phyloP scores from a whole-genome alignment of 2,113 vertebrate genomes.

The Myotis yumanensis region DNA sequence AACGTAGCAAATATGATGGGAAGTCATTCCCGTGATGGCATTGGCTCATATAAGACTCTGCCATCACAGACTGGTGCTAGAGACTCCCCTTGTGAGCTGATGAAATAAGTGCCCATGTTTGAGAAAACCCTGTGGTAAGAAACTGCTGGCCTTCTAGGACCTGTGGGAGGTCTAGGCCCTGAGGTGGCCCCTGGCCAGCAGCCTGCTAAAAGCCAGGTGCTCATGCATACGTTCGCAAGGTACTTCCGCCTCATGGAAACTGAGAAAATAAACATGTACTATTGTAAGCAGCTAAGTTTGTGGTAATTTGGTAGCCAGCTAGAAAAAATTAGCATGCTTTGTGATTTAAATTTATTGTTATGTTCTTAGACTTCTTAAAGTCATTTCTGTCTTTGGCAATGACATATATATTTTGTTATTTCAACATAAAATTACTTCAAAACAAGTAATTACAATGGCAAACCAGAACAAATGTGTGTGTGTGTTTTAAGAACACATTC shows the following conservation, averaged over 20 bases:
- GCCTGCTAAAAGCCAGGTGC: background rate
- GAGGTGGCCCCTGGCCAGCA: no score
- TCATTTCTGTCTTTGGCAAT: background rate
- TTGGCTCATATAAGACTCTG: background rate
- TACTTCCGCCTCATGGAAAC: background rate
- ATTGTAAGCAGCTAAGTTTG: background rate
- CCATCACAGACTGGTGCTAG: background rate
- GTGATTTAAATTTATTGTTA: slow-evolving; percentile 9
- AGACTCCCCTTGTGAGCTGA: background rate
- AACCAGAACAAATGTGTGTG: background rate
- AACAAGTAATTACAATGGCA: background rate
- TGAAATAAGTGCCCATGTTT: background rate
- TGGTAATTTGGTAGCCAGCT: background rate
- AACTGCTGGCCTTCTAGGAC: background rate
- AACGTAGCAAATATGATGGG: background rate
- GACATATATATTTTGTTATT: background rate
- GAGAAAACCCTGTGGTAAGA: background rate
- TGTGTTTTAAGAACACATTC: background rate
- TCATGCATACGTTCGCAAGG: no score
- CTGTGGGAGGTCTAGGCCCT: background rate
- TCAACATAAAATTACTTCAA: slow-evolving; percentile 34
- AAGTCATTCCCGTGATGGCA: fast-evolving
- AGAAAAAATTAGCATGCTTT: background rate
- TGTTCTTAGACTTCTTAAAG: background rate
- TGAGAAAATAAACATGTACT: background rate